Conservation (phyloP, 2,888 invertebrate genomes). For the Volucella inanis region DNA sequence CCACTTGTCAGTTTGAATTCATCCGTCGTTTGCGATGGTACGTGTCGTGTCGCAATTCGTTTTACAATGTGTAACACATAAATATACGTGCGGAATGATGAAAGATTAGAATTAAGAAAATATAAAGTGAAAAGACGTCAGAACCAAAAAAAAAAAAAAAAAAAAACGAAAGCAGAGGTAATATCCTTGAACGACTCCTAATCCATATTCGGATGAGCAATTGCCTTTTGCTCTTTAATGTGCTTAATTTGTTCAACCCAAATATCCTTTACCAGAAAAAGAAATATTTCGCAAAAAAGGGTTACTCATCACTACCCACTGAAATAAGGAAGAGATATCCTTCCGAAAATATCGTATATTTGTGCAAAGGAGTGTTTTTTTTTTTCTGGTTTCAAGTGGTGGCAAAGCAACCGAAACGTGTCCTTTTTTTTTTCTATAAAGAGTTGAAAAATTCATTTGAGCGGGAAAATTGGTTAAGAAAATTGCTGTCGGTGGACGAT, state of each 20-base stretch:
- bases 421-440: constrained; percentile 2
- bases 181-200: constrained; percentile 55
- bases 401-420: constrained; percentile 35
- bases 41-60: constrained; percentile 19
- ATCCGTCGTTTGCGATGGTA: constrained; percentile 62
- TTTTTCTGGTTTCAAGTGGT: constrained; percentile 23
- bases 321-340: constrained; percentile 42
- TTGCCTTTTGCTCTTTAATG: constrained; percentile 65
- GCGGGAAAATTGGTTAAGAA: constrained; percentile 57
- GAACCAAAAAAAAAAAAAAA: constrained; percentile 8
- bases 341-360: constrained; percentile 28
- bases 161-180: constrained; percentile 37
- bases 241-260: constrained; percentile 48
- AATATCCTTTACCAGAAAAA: neutral
- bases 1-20: constrained; percentile 73
- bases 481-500: neutral
- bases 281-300: constrained; percentile 32
- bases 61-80: constrained; percentile 44
- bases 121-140: neutral
- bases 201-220: constrained; percentile 58
- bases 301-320: neutral
- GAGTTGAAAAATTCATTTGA: constrained; percentile 54
- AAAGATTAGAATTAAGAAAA: constrained; percentile 54
- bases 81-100: constrained; percentile 66
- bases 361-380: neutral